phyloP scores from a whole-genome alignment of 2,888 invertebrate genomes.

The Caenorhabditis afra region DNA sequence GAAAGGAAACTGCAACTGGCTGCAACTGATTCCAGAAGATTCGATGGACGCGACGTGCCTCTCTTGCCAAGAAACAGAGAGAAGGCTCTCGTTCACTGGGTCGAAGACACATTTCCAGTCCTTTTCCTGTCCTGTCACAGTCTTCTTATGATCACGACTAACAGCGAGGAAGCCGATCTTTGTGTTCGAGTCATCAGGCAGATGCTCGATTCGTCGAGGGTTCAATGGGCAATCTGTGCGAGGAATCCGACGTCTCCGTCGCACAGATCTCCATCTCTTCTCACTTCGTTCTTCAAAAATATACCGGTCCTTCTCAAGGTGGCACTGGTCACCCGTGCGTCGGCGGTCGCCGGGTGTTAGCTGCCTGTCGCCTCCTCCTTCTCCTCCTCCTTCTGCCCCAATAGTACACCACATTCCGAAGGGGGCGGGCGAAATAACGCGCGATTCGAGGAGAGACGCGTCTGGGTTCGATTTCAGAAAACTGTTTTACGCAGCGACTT shows the following conservation, averaged over 20 bases:
- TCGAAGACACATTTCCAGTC: too few relatives aligned
- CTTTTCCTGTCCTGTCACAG: too few relatives aligned
- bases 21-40: not conserved
- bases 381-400: conserved; percentile 22
- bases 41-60: too few relatives aligned
- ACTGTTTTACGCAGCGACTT: conserved; percentile 54
- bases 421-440: conserved; percentile 22
- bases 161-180: too few relatives aligned
- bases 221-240: too few relatives aligned
- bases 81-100: too few relatives aligned
- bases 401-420: conserved; percentile 56
- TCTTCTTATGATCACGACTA: too few relatives aligned
- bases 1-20: not conserved
- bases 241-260: too few relatives aligned
- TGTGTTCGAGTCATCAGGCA: too few relatives aligned
- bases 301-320: conserved; percentile 55
- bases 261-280: too few relatives aligned
- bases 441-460: conserved; percentile 21
- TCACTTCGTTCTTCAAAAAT: conserved; percentile 53
- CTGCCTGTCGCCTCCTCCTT: conserved; percentile 5
- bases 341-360: conserved; percentile 35
- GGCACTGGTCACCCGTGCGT: conserved; percentile 53
- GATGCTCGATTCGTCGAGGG: too few relatives aligned
- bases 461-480: conserved; percentile 55
- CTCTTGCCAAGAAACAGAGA: too few relatives aligned